phyloP scores from a whole-genome alignment of 2,113 vertebrate species.

The Seriola rivoliana region DNA sequence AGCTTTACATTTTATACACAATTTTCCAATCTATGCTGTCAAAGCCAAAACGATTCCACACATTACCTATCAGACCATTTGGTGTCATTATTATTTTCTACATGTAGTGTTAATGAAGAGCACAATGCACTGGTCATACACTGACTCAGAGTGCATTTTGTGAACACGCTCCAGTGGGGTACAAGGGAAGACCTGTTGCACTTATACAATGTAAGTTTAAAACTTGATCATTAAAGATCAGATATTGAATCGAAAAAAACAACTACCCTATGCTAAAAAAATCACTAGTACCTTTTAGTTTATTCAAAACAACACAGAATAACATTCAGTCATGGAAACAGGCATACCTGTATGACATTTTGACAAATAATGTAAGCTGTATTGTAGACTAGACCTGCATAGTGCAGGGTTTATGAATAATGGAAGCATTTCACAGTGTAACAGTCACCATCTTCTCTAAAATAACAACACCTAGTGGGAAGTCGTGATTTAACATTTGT shows the following conservation, averaged over 20 bases:
- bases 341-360: not conserved
- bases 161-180: not conserved
- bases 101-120: not conserved
- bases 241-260: not conserved
- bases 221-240: not conserved
- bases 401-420: slow-evolving; percentile 1
- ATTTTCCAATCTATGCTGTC: not conserved
- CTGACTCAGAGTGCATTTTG: not conserved
- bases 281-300: not conserved
- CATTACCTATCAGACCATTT: not conserved
- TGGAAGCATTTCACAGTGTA: not conserved
- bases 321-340: not conserved
- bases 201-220: not conserved
- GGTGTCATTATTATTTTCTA: not conserved
- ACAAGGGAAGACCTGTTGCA: not conserved
- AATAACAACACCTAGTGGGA: slow-evolving; percentile 41
- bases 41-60: not conserved
- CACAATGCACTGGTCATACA: not conserved
- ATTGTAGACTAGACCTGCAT: not conserved
- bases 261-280: not conserved
- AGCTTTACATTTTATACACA: not conserved
- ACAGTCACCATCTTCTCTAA: not conserved
- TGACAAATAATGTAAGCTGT: not conserved
- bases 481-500: slow-evolving; percentile 37
- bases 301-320: not conserved